Base-by-base conservation (phyloP, 2,888 invertebrate genomes). In the Emmelina monodactyla region DNA sequence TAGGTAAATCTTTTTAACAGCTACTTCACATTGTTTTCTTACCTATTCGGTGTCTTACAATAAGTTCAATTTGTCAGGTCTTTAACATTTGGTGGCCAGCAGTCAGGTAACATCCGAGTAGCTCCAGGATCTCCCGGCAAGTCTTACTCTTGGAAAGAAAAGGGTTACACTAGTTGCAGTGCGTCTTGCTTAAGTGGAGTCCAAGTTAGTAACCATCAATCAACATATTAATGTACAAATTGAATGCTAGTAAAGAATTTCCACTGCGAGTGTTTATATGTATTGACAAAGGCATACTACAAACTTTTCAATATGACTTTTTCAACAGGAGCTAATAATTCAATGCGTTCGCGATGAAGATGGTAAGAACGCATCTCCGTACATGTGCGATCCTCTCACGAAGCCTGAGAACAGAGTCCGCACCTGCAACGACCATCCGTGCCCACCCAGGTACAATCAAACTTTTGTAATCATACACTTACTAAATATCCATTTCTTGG, bases 391-490 rank as follows among this genome's bases (percentile, higher is more conserved):
- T 19, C 88, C 90, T 1, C 88, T 92, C 49, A 88, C 91, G 0
- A 91, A 93, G 58, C 96, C 96, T 0, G 94, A 95, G 62, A 91
- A 92, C 32, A 82, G 94, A 40, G 91, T 93, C 19, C 82, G 92
- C 52, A 91, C 92, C 0, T 96, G 96, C 76, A 98, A 98, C 60
- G 96, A 96, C 54, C 89, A 93, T 41, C 93, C 97, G 0, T 98
- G 98, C 58, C 96, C 96, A 2, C 96, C 97, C 0, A 85, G 94
- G 82, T 91, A 82, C n/a, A n/a, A n/a, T n/a, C n/a, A n/a, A n/a
- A n/a, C n/a, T n/a, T n/a, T n/a, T n/a, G n/a, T n/a, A n/a, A n/a
- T n/a, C n/a, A n/a, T n/a, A n/a, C n/a, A n/a, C n/a, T n/a, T n/a
- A n/a, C n/a, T n/a, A n/a, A n/a, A n/a, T n/a, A n/a, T n/a, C n/a